Base-by-base conservation (phyloP, 2,888 invertebrate species). In the Spatulosminthurus flaviceps region DNA sequence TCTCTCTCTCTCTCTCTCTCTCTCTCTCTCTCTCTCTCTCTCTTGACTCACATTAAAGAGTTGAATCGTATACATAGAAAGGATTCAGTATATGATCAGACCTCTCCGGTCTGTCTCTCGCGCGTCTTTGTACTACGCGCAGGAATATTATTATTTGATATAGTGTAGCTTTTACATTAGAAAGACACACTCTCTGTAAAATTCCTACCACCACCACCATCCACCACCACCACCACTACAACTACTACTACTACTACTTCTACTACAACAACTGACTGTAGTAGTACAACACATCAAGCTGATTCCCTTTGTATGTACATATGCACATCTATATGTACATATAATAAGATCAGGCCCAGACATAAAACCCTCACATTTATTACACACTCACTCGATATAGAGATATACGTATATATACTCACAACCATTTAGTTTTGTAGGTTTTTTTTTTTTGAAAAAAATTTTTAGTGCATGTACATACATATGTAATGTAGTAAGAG, bases 381-480 rank as follows among this genome's bases (percentile, higher is more conserved):
- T n/a, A n/a, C n/a, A n/a, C n/a, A n/a, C n/a, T n/a, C n/a, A n/a
- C n/a, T n/a, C 7, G 24, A 66, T 26, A 2, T 22, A 19, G 64
- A 24, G 11, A 64, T 26, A 64, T 22, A 24, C 4, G 24, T 64
- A 21, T 64, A 24, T 64, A 24, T 9, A n/a, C n/a, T 4, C 64
- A 11, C 24, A 64, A 4, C 2, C 4, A 19, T 64, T 13, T 51
- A 13, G 51, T 64, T 61, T 64, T 26, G 22, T 69, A 69, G 22
- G n/a, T 26, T 70, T 70, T 70, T 70, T 34, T 70, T 41, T 70
- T 70, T 13, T 41, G n/a, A 26, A 70, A 70, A 70, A 70, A 70
- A 70, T 41, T 13, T 29, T 70, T 64, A 64, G 24, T 64, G n/a
- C 64, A 64, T 22, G 64, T 64, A 64, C 64, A 64, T 64, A 64